Evolutionary conservation across 1,140 invertebrate species (phyloP), one percentile per base, ranked within the genome.

Genomic region (Drosophila willistoni): DNA sequence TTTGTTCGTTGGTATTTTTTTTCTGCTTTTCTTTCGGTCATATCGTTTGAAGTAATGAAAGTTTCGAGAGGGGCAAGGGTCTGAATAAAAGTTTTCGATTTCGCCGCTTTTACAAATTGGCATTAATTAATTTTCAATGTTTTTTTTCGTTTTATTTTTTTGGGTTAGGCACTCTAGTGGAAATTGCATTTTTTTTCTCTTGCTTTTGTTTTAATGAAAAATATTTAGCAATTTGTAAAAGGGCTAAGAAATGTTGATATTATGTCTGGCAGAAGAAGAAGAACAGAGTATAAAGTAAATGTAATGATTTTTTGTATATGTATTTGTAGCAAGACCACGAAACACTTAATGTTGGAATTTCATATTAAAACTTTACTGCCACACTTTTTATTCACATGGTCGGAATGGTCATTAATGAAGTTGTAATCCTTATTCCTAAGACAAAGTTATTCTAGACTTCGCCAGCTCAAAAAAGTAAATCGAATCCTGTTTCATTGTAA

Each of bases 21-120:
- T 25, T 71, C 65, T 80, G 10, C 36, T 39, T 39, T 39, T 39
- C 36, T 86, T 77, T 63, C 63, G 68, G 66, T 68, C 71, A 87
- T 67, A 82, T 79, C 68, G 77, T 68, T 87, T 85, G 61, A 63
- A 68, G 79, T 76, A 86, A 82, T 82, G 79, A 86, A 86, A 82
- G 79, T 81, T 68, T 74, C 71, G 59, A 57, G 61, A 57, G 56
- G 57, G 70, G 54, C 68, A 62, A 44, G 44, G 19, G 44, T 51
- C 34, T 59, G 33, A 57, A 59, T 36, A 87, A 86, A 85, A 86
- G 79, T 86, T 86, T 86, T 86, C 83, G 84, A 86, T 86, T 86
- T 86, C 79, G 79, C 67, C 74, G 79, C 83, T 83, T 59, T 76
- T 86, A 87, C 83, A 86, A 86, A 86, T 86, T 87, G 83, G 83